Percentiles rank a stretch among this genome's conserved stretches.
These are phyloP conservation scores for Drosophila busckii DNA, from an alignment of 1,140 invertebrate species.

Conservation along the genomic window DNA sequence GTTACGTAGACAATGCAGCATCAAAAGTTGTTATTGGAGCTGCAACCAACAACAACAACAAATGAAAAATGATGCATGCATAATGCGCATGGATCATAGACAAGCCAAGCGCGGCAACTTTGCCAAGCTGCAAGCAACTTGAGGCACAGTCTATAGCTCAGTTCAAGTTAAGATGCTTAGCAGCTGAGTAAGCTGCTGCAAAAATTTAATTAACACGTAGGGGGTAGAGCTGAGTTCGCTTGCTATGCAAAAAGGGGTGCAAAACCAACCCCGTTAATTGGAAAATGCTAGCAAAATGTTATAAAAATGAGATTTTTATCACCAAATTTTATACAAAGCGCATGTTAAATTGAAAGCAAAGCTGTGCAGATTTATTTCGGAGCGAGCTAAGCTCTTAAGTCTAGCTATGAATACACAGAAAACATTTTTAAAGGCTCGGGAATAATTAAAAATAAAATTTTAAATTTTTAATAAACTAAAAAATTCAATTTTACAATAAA, in stretches of 20 bases:
- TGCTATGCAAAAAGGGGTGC: conserved; percentile 21
- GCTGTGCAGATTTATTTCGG: too few relatives aligned
- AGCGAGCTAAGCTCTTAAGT: too few relatives aligned
- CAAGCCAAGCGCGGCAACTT: not conserved
- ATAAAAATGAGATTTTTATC: conserved; percentile 15
- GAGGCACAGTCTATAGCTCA: conserved; percentile 4
- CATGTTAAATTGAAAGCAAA: not conserved
- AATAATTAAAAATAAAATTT: too few relatives aligned
- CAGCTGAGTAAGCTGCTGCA: conserved; percentile 38
- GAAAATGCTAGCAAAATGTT: not conserved
- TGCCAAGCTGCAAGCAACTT: conserved; percentile 11
- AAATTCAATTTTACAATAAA: too few relatives aligned
- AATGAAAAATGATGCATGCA: conserved; percentile 52
- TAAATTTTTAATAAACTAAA: too few relatives aligned
- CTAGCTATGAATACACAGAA: too few relatives aligned
- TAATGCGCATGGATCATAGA: conserved; percentile 16
- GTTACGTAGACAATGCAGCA: conserved; percentile 40
- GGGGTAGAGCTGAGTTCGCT: conserved; percentile 19
- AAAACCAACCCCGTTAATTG: not conserved
- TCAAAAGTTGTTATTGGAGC: conserved; percentile 52
- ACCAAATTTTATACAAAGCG: conserved; percentile 13
- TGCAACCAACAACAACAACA: not conserved
- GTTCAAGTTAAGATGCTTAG: conserved; percentile 45
- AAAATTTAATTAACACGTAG: conserved; percentile 40
- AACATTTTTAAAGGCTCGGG: too few relatives aligned